Conservation (phyloP, 1,140 invertebrate genomes). For the Solenopsis invicta region DNA sequence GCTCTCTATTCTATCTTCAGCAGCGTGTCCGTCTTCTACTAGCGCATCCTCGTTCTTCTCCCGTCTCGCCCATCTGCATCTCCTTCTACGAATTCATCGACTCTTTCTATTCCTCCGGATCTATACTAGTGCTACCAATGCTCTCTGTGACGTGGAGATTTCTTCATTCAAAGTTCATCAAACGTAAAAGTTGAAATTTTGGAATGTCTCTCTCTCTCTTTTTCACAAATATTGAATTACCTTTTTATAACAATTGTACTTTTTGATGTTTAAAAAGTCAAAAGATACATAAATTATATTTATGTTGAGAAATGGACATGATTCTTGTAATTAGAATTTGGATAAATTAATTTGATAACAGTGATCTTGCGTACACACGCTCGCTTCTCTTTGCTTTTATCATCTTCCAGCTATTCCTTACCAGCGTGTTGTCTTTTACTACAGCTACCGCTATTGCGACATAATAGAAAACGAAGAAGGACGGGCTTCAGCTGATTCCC, state of each 20-base stretch:
- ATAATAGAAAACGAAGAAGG: conserved; percentile 60
- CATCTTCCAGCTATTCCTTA: not conserved
- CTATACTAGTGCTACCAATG: not conserved
- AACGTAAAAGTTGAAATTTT: conserved; percentile 1
- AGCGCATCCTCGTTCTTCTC: conserved; percentile 27
- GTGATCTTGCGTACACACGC: not conserved
- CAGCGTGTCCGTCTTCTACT: conserved; percentile 43
- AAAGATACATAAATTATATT: conserved; percentile 7
- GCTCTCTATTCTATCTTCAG: conserved; percentile 60
- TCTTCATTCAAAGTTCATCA: conserved; percentile 19
- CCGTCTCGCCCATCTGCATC: conserved; percentile 29
- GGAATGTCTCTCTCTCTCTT: not conserved
- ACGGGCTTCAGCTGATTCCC: conserved; percentile 51
- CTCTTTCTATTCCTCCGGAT: conserved; percentile 49
- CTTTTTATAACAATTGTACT: not conserved
- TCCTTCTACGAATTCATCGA: conserved; percentile 36
- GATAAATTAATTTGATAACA: conserved; percentile 17
- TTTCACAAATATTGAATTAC: not conserved
- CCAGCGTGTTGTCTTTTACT: not conserved
- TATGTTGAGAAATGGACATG: not conserved
- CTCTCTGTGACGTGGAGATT: not conserved
- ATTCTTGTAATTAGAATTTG: not conserved
- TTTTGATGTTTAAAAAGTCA: not conserved
- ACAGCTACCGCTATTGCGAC: conserved; percentile 20
- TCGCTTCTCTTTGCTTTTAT: conserved; percentile 6